phyloP scores from a whole-genome alignment of 2,888 invertebrate species.

The Athalia circularis region DNA sequence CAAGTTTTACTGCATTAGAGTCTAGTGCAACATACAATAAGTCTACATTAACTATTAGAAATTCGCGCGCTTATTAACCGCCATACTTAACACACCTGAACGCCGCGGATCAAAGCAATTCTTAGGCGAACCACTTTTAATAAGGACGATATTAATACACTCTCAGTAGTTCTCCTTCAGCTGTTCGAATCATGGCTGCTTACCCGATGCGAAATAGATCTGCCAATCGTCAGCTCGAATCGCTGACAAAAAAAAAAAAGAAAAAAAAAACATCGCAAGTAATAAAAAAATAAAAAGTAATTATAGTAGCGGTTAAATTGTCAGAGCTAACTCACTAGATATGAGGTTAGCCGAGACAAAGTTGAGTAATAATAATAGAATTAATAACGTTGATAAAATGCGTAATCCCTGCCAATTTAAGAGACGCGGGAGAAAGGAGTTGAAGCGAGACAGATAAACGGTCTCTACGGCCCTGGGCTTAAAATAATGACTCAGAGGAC shows the following conservation, averaged over 20 bases:
- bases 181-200: not conserved
- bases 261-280: not conserved
- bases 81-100: conserved; percentile 58
- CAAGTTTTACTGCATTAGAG: conserved; percentile 51
- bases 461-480: conserved; percentile 55
- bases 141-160: conserved; percentile 64
- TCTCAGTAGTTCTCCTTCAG: not conserved
- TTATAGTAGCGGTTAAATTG: not conserved
- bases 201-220: conserved; percentile 51
- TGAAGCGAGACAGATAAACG: conserved; percentile 41
- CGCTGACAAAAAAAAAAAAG: conserved; percentile 26
- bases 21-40: not conserved
- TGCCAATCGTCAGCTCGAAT: conserved; percentile 25
- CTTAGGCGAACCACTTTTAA: conserved; percentile 55
- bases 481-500: conserved; percentile 56
- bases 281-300: conserved; percentile 16
- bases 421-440: conserved; percentile 28
- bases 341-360: not conserved
- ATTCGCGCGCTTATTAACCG: conserved; percentile 58
- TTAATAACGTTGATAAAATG: conserved; percentile 43
- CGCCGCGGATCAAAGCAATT: conserved; percentile 55
- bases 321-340: no score
- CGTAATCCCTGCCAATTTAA: conserved; percentile 34
- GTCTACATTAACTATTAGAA: conserved; percentile 48
- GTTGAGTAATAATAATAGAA: conserved; percentile 43